Percentiles rank a stretch among this genome's conserved stretches.
Evolutionary conservation across 2,888 invertebrate species (phyloP).

Genomic region (Apodemia duryi): DNA sequence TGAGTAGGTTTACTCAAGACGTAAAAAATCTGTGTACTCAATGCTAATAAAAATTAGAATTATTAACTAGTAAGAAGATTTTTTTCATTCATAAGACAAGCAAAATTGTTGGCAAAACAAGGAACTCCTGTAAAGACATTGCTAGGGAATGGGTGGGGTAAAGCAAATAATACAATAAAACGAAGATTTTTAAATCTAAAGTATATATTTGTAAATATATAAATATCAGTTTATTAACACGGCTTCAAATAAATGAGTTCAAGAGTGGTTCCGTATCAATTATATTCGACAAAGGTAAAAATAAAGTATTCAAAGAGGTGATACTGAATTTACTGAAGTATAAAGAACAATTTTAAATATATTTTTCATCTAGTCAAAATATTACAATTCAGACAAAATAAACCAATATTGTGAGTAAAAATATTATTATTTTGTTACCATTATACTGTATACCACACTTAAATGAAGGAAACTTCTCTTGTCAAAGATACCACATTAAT

Average conservation of each 20-base stretch:
- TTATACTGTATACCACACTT: no score
- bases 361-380: neutral
- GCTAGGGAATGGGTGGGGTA: neutral
- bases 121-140: no score
- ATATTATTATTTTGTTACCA: neutral
- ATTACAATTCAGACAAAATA: no score
- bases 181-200: constrained; percentile 44
- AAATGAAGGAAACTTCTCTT: no score
- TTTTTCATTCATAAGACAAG: no score
- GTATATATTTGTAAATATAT: constrained; percentile 52
- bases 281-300: constrained; percentile 14
- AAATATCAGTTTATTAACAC: constrained; percentile 42
- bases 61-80: no score
- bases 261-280: constrained; percentile 42
- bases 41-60: no score
- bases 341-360: neutral
- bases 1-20: no score
- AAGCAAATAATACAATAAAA: constrained; percentile 33
- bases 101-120: no score
- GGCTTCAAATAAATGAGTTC: constrained; percentile 46
- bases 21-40: no score
- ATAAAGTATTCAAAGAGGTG: neutral
- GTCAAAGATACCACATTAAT: neutral
- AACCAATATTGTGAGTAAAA: no score
- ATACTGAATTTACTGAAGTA: neutral